Conservation (phyloP, 2,888 invertebrate species). For the Aphidoletes aphidimyza region DNA sequence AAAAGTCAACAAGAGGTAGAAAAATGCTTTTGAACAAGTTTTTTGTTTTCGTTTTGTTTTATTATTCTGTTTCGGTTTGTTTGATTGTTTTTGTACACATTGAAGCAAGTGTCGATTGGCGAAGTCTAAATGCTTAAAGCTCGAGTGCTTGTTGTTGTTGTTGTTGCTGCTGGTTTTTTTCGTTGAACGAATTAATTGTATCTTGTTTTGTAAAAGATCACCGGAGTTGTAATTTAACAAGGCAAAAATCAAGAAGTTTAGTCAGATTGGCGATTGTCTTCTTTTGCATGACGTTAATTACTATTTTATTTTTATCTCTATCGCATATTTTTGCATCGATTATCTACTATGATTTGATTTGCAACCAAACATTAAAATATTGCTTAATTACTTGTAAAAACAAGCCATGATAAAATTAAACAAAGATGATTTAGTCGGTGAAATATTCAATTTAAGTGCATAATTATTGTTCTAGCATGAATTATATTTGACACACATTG, state of each 20-base stretch:
- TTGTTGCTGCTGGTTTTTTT: too few relatives aligned
- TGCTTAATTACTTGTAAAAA: background rate
- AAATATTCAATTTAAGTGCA: background rate
- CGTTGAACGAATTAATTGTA: background rate
- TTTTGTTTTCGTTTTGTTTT: background rate
- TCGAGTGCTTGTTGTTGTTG: too few relatives aligned
- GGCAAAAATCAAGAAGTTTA: background rate
- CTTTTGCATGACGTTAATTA: background rate
- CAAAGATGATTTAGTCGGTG: background rate
- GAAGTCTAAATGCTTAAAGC: too few relatives aligned
- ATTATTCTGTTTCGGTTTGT: too few relatives aligned
- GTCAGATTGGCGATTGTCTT: background rate
- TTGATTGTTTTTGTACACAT: too few relatives aligned
- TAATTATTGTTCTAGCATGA: background rate
- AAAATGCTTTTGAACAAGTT: background rate
- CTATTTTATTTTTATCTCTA: background rate
- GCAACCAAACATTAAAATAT: background rate
- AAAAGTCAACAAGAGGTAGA: conserved; percentile 26
- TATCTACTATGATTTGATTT: background rate
- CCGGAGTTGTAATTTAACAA: background rate
- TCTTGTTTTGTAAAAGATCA: background rate
- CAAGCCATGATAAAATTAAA: background rate
- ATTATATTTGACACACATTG: conserved; percentile 41
- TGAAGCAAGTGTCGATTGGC: too few relatives aligned
- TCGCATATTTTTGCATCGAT: background rate